Evolutionary conservation across 2,888 invertebrate species (phyloP).

Genomic region (Drepanosiphum platanoidis): DNA sequence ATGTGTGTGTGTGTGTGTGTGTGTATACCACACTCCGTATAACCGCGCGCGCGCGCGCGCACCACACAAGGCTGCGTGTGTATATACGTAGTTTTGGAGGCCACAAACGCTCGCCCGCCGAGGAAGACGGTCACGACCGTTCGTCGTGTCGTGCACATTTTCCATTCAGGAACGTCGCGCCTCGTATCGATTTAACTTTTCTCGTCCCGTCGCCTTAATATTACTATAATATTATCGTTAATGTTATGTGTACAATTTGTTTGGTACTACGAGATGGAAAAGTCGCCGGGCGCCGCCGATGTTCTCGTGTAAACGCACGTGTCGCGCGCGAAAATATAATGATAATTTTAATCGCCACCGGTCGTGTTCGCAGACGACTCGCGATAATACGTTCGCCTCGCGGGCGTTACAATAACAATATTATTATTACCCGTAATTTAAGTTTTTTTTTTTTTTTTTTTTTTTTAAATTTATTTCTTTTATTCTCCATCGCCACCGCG

Average conservation of each 20-base stretch:
- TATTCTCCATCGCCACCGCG: neutral
- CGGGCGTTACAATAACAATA: neutral
- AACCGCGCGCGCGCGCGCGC: neutral
- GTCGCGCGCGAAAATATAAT: neutral
- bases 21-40: neutral
- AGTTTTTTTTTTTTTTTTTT: neutral
- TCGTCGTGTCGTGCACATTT: slow-evolving; percentile 31
- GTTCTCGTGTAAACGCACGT: neutral
- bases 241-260: slow-evolving; percentile 15
- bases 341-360: neutral
- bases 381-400: neutral
- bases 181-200: slow-evolving; percentile 43
- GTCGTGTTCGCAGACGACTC: neutral
- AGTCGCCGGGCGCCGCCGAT: neutral
- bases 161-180: slow-evolving; percentile 32
- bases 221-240: neutral
- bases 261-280: neutral
- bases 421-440: slow-evolving; percentile 3
- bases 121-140: slow-evolving; percentile 51
- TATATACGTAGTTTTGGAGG: slow-evolving; percentile 18
- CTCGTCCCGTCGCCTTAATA: slow-evolving; percentile 12
- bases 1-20: neutral
- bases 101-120: neutral
- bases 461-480: neutral
- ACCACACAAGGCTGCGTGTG: slow-evolving; percentile 1